Evolutionary conservation across 2,797 vertebrate species (phyloP).

Genomic region (Pseudochaenichthys georgianus): DNA sequence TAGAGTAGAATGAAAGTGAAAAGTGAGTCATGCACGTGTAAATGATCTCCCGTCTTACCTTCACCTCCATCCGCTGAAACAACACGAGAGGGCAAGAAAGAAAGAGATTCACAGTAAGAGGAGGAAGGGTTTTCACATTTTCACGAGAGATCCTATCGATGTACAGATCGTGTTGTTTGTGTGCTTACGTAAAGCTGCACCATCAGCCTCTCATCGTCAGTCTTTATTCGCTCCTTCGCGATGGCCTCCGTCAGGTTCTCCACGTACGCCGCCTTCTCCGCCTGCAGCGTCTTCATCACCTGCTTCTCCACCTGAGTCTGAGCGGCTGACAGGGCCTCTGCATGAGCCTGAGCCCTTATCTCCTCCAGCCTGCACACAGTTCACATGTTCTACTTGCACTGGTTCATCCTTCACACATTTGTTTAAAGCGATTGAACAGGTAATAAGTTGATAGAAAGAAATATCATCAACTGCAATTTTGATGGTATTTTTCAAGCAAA

Average conservation of each 20-base stretch:
- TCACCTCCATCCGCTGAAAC: conserved; percentile 83
- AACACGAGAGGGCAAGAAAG: conserved; percentile 52
- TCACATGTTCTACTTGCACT: background rate
- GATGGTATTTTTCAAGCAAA: background rate
- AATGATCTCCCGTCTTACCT: conserved; percentile 74
- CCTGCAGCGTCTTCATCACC: conserved; percentile 86
- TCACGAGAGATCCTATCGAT: conserved; percentile 32
- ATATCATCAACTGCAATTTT: background rate
- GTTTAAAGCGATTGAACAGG: background rate
- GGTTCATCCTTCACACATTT: background rate
- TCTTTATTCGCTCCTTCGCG: conserved; percentile 83
- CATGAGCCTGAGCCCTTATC: conserved; percentile 57
- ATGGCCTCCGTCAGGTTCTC: conserved; percentile 89
- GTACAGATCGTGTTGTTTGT: background rate
- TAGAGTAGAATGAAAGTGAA: conserved; percentile 35
- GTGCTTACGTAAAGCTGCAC: conserved; percentile 90
- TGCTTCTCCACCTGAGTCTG: conserved; percentile 78
- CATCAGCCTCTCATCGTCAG: conserved; percentile 86
- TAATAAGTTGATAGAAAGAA: background rate
- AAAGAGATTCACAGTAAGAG: conserved; percentile 58
- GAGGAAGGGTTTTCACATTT: conserved; percentile 35
- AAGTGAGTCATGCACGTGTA: conserved; percentile 45
- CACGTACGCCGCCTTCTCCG: conserved; percentile 78
- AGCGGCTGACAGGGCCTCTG: conserved; percentile 64
- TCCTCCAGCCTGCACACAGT: conserved; percentile 72